These are phyloP conservation scores for Coelopa frigida DNA, from an alignment of 1,140 invertebrate genomes.

Conservation along the genomic window DNA sequence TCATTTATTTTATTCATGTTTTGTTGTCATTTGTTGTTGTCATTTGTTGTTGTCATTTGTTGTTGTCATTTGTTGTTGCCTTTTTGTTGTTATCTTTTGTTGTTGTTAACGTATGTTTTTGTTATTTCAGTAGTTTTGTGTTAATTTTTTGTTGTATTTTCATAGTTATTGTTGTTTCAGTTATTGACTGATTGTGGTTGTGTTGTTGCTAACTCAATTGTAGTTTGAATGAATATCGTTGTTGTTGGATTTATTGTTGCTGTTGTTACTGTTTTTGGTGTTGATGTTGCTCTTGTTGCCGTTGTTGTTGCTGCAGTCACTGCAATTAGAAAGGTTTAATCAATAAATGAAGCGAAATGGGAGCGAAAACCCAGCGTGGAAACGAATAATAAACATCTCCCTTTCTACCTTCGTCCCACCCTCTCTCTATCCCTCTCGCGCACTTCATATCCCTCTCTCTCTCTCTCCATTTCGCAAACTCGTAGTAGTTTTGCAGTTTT, in stretches of 20 bases:
- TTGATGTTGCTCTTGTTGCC: not conserved
- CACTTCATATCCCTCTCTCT: no score
- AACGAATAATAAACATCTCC: no score
- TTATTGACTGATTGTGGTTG: not conserved
- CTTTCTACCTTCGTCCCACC: no score
- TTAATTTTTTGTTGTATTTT: not conserved
- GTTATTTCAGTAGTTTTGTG: conserved; percentile 14
- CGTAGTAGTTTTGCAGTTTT: no score
- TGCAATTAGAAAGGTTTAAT: conserved; percentile 8
- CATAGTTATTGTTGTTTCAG: not conserved
- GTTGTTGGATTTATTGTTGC: not conserved
- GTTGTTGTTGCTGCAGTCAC: conserved; percentile 1
- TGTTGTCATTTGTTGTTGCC: not conserved
- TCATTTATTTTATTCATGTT: no score
- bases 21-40: conserved; percentile 15
- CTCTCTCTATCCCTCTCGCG: no score
- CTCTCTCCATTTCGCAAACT: no score
- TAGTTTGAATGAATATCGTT: no score
- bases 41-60: conserved; percentile 16
- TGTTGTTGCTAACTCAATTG: no score
- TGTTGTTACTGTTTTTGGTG: not conserved
- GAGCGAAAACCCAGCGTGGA: no score
- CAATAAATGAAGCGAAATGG: conserved; percentile 8
- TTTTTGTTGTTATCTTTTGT: not conserved
- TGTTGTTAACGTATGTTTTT: conserved; percentile 1